These are phyloP conservation scores for Eristalis pertinax DNA, from an alignment of 2,888 invertebrate species.

Conservation along the genomic window DNA sequence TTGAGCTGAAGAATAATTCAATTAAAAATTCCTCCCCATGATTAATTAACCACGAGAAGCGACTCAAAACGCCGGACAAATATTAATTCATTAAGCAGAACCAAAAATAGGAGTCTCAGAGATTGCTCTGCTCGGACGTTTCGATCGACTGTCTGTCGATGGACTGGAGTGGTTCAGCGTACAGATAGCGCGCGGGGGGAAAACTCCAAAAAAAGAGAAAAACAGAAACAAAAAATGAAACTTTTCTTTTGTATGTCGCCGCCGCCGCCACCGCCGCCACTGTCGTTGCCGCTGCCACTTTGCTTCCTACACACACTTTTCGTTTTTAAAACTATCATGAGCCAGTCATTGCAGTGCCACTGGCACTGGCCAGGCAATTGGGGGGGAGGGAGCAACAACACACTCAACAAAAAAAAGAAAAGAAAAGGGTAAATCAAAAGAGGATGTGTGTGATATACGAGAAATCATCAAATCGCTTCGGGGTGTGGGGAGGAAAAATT, in stretches of 20 bases:
- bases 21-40: slow-evolving; percentile 59
- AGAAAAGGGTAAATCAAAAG: slow-evolving; percentile 41
- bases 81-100: slow-evolving; percentile 44
- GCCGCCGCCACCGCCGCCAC: slow-evolving; percentile 15
- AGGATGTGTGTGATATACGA: slow-evolving; percentile 45
- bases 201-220: slow-evolving; percentile 27
- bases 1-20: slow-evolving; percentile 46
- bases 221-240: slow-evolving; percentile 4
- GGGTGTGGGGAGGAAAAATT: slow-evolving; percentile 47
- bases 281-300: slow-evolving; percentile 20
- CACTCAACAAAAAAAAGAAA: not conserved
- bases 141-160: not conserved
- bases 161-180: not conserved
- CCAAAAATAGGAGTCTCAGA: slow-evolving; percentile 32
- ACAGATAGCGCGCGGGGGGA: not conserved
- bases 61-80: slow-evolving; percentile 23
- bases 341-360: slow-evolving; percentile 1
- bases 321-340: slow-evolving; percentile 21
- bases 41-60: slow-evolving; percentile 48
- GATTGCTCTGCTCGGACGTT: not conserved
- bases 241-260: slow-evolving; percentile 32
- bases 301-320: slow-evolving; percentile 40
- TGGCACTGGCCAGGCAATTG: slow-evolving; percentile 8
- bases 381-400: not conserved
- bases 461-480: slow-evolving; percentile 5